These are phyloP conservation scores for Stenurella melanura DNA, from an alignment of 2,888 invertebrate genomes.

Conservation along the genomic window DNA sequence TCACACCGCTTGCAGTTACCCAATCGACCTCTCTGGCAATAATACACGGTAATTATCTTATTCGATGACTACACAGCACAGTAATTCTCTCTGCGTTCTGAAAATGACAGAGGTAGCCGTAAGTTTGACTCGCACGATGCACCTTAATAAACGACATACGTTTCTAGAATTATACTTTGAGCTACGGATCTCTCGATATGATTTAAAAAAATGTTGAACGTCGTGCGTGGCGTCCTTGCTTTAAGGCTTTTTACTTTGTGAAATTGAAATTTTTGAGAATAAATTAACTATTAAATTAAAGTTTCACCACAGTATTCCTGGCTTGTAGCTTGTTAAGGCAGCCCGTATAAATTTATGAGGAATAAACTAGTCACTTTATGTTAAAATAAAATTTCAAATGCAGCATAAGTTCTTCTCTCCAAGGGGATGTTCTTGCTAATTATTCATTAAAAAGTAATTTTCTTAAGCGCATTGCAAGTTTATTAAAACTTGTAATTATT, in stretches of 20 bases:
- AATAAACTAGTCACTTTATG: constrained; percentile 34
- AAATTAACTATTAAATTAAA: constrained; percentile 19
- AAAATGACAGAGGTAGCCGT: no score
- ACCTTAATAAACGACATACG: no score
- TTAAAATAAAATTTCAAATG: constrained; percentile 29
- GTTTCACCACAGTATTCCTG: background rate
- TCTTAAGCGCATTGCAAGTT: constrained; percentile 32
- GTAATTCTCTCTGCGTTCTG: no score
- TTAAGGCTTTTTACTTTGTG: background rate
- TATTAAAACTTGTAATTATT: constrained; percentile 39
- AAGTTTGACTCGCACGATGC: no score
- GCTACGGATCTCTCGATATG: no score
- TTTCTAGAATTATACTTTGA: no score
- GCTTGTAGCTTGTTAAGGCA: constrained; percentile 27
- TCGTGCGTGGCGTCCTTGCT: background rate
- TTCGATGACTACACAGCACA: no score
- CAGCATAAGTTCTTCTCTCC: constrained; percentile 14
- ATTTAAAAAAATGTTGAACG: background rate
- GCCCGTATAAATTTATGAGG: constrained; percentile 20
- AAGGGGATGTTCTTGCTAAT: constrained; percentile 32
- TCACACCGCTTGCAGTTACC: no score
- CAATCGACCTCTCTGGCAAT: no score
- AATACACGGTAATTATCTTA: no score
- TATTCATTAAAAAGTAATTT: constrained; percentile 44
- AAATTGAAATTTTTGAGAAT: constrained; percentile 22